A percentile compares a stretch with the other conserved stretches of the same genome.
phyloP scores from a whole-genome alignment of 2,888 invertebrate genomes.

The Icerya purchasi region DNA sequence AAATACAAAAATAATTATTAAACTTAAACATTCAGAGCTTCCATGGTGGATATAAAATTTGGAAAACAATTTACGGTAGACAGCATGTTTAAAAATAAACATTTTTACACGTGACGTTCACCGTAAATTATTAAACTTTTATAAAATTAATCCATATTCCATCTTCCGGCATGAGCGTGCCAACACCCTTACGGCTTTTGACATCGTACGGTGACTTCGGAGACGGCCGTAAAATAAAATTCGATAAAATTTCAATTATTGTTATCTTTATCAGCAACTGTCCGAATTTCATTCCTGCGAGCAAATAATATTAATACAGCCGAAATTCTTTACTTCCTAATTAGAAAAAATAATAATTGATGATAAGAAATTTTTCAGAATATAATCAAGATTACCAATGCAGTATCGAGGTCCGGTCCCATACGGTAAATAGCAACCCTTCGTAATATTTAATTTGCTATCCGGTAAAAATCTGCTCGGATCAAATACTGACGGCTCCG shows the following conservation, averaged over 20 bases:
- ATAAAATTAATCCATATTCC: not conserved
- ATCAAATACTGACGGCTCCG: not conserved
- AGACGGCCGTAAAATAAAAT: not conserved
- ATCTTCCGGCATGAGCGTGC: not conserved
- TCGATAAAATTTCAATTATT: not conserved
- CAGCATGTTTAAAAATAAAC: too few relatives aligned
- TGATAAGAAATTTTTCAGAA: too few relatives aligned
- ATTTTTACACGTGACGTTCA: too few relatives aligned
- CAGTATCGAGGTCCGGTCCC: not conserved
- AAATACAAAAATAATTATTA: too few relatives aligned
- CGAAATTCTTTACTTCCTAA: too few relatives aligned
- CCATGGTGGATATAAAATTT: too few relatives aligned
- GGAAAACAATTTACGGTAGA: too few relatives aligned
- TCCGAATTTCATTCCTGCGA: not conserved
- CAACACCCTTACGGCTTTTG: not conserved
- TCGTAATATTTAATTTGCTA: not conserved
- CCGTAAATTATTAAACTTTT: too few relatives aligned
- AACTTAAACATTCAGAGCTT: too few relatives aligned
- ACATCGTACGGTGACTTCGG: not conserved
- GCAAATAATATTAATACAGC: not conserved
- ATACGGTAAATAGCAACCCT: not conserved
- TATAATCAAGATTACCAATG: not conserved
- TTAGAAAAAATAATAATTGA: too few relatives aligned
- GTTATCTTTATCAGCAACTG: not conserved
- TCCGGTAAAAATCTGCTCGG: not conserved